phyloP scores from a whole-genome alignment of 37 sponge, comb jelly and placozoan species.

The Haliclona indistincta region DNA sequence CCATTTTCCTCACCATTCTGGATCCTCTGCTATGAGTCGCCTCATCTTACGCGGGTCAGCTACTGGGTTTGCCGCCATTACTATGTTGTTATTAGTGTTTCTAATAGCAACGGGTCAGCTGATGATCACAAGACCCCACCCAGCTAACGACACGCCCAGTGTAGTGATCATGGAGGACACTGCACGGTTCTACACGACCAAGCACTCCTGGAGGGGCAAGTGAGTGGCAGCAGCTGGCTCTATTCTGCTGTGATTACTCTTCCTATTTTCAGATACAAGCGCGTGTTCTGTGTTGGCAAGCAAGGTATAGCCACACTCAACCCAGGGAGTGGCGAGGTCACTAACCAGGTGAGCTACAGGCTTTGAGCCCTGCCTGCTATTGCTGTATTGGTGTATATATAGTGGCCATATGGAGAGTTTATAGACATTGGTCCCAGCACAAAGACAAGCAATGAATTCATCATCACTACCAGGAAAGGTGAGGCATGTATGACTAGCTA shows the following conservation, averaged over 20 bases:
- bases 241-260: not conserved
- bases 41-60: conserved; percentile 89
- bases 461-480: conserved; percentile 87
- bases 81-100: too few relatives aligned
- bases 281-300: conserved; percentile 90
- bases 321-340: conserved; percentile 84
- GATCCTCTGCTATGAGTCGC: conserved; percentile 95
- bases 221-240: conserved; percentile 16
- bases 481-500: conserved; percentile 8
- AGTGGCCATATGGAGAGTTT: conserved; percentile 96
- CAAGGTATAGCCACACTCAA: conserved; percentile 86
- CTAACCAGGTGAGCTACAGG: conserved; percentile 76
- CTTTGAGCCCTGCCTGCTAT: not conserved
- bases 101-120: not conserved
- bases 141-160: not conserved
- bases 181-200: conserved; percentile 91
- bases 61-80: conserved; percentile 78
- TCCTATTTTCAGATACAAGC: conserved; percentile 73
- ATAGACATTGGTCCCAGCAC: conserved; percentile 78
- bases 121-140: not conserved
- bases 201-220: conserved; percentile 97
- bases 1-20: conserved; percentile 77
- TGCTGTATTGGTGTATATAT: conserved; percentile 15
- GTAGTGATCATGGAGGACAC: conserved; percentile 75
- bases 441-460: conserved; percentile 94